A percentile compares a stretch with the other conserved stretches of the same genome.
phyloP scores from a whole-genome alignment of 2,888 invertebrate species.

The Dinocampus coccinellae region DNA sequence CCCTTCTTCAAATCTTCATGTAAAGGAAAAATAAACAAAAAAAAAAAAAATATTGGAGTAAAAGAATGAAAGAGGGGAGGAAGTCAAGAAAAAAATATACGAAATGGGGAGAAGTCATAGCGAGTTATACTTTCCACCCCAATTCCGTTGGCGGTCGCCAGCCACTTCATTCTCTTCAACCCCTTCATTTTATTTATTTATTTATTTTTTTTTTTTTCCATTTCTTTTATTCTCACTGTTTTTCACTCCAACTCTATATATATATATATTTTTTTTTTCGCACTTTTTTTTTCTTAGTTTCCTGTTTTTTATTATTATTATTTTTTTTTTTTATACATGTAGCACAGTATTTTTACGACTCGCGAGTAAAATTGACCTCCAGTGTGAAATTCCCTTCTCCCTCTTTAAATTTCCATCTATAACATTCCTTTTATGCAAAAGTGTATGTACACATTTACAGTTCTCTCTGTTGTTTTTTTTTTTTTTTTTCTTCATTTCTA shows the following conservation, averaged over 20 bases:
- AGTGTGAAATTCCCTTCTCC: constrained; percentile 22
- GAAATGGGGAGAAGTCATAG: too few species aligned
- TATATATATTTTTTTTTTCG: constrained; percentile 4
- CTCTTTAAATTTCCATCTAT: background rate
- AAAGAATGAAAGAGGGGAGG: constrained; percentile 28
- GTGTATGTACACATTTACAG: too few species aligned
- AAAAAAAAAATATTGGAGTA: constrained; percentile 7
- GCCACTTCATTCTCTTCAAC: background rate
- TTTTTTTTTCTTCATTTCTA: constrained; percentile 9
- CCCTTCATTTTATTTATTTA: constrained; percentile 2
- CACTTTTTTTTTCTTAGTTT: background rate
- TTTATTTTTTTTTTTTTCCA: background rate
- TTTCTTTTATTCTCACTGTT: background rate
- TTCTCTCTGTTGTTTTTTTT: too few species aligned
- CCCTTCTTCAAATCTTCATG: constrained; percentile 4
- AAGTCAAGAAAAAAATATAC: too few species aligned
- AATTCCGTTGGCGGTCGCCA: constrained; percentile 38
- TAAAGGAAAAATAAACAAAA: constrained; percentile 20
- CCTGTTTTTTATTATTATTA: too few species aligned
- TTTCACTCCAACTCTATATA: background rate
- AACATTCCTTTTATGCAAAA: background rate
- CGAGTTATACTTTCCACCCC: constrained; percentile 36
- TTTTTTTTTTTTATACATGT: too few species aligned
- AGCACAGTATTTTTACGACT: constrained; percentile 9
- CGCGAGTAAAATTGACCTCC: constrained; percentile 31